Base-by-base conservation (phyloP, 2,113 vertebrate species). In the Hucho hucho region DNA sequence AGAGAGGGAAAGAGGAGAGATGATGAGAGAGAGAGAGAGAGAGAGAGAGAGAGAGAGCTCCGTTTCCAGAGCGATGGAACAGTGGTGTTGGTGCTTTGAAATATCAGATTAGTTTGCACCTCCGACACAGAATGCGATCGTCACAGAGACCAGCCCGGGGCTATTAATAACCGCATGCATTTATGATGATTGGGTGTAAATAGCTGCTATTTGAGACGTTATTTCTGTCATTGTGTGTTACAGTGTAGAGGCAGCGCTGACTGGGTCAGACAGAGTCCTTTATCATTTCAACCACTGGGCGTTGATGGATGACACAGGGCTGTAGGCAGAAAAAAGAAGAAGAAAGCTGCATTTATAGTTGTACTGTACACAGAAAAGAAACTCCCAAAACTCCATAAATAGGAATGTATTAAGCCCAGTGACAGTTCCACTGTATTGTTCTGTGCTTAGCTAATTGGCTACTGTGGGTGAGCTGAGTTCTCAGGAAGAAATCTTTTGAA, bases 381-480 rank as follows among this genome's bases (percentile, higher is more conserved):
- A 4, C 59, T n/a, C n/a, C n/a, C n/a, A 64, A 16, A 46, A 22
- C 53, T 56, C 16, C 13, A 24, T n/a, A 22, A n/a, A 16, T n/a
- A 61, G n/a, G n/a, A 20, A 61, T 61, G 18, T 18, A 56, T 56
- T 56, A 14, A 14, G 13, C 18, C 13, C 53, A 56, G 53, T 24
- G 58, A 61, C 20, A 61, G 58, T 24, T 61, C 4, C 20, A 61
- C 58, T 61, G 6, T 22, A 11, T 61, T 53, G 49, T 18, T 53
- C 14, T 53, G 49, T 53, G 49, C 16, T 14, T 53, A 53, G 49
- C 77, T 89, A 87, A 86, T 89, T 90, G 84, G 79, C 70, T 73
- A 81, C 78, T 81, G 77, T 84, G 81, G 80, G 77, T 84, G 81
- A 79, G 81, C 80, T 75, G 75, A 83, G 79, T 76, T 83, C 74